Evolutionary conservation across 1,140 invertebrate species (phyloP), one percentile per base, ranked within the genome.

Genomic region (Drosophila nigrodunni): DNA sequence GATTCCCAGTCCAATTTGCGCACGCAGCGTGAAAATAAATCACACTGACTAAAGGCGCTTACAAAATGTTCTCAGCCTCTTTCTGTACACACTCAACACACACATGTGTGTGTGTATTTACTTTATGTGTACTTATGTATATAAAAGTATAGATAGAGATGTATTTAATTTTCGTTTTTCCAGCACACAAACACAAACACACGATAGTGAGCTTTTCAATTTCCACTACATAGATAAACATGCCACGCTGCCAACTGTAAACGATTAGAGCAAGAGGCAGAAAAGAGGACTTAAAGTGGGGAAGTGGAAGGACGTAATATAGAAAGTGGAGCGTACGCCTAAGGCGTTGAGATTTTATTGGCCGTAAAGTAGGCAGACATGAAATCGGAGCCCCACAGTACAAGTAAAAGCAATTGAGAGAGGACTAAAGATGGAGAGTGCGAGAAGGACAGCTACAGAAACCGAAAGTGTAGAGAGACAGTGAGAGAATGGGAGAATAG

Each of bases 291-390:
- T 30, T 30, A 30, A 30, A 30, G 25, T 30, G 8, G 0, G n/a
- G 34, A 37, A 35, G 34, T 21, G 13, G 52, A 18, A 35, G 52
- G 15, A 8, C 35, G 21, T 21, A 1, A 39, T 9, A 49, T 43
- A 46, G 65, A 41, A 60, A 58, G 35, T 67, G 54, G 49, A 76
- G 68, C 50, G 57, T 49, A 61, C 52, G 82, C 83, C 77, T 74
- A 60, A 83, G 74, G 85, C 85, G 85, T 88, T 88, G 73, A 65
- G 80, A 88, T 88, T 88, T 89, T 89, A 88, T 89, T 89, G 85
- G 77, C 78, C 85, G 74, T 89, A 88, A 88, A 83, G 85, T 80
- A 89, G 83, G 69, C 77, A 78, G 74, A 85, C 71, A 80, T 88
- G 85, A 85, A 88, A 89, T 78, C 72, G 85, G 77, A 89, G 85